Percentiles rank a stretch among this genome's conserved stretches.
These are phyloP conservation scores for Amorpha juglandis DNA, from an alignment of 2,888 invertebrate genomes.

Conservation along the genomic window DNA sequence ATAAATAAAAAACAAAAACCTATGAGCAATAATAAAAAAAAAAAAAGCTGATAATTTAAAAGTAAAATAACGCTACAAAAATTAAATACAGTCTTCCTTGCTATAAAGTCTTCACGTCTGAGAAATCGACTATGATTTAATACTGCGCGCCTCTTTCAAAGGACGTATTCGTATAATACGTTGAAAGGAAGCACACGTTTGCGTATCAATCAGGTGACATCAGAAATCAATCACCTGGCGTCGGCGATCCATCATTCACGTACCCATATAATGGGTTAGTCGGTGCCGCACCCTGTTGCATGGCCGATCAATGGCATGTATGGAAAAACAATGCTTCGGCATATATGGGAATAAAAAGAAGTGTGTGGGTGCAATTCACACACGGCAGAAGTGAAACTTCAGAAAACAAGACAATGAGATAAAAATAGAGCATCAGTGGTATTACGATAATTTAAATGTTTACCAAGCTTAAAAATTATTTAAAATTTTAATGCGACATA, in stretches of 20 bases:
- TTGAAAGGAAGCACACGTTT: conserved; percentile 47
- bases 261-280: conserved; percentile 21
- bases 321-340: not conserved
- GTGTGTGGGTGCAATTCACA: no score
- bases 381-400: no score
- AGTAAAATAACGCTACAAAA: not conserved
- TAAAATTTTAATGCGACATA: no score
- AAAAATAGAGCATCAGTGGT: no score
- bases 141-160: not conserved
- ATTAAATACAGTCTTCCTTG: not conserved
- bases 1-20: not conserved
- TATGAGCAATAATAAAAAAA: not conserved
- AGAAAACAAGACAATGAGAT: no score
- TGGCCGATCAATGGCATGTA: conserved; percentile 20
- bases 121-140: not conserved
- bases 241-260: conserved; percentile 59
- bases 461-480: no score
- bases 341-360: no score
- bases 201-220: conserved; percentile 54
- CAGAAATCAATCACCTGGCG: conserved; percentile 55
- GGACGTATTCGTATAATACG: conserved; percentile 31
- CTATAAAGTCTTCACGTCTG: not conserved
- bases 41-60: not conserved
- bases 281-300: conserved; percentile 26
- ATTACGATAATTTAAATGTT: no score